These are phyloP conservation scores for Entomobrya proxima DNA, from an alignment of 2,888 invertebrate genomes.

Conservation along the genomic window DNA sequence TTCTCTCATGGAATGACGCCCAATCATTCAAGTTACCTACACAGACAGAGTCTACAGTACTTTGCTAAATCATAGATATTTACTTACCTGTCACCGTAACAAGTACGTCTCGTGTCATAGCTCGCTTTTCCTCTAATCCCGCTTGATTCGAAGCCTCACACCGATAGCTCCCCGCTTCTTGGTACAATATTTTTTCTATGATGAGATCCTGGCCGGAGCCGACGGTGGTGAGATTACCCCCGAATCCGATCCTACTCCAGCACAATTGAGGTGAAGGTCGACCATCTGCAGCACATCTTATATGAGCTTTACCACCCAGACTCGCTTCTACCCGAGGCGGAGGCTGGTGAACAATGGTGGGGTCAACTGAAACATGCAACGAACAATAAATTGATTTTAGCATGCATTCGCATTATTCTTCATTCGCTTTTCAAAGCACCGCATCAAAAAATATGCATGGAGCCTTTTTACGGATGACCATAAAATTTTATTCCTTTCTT, in stretches of 20 bases:
- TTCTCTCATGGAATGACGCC: background rate
- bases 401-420: background rate
- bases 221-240: constrained; percentile 79
- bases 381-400: too few relatives aligned
- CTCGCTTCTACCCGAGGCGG: constrained; percentile 83
- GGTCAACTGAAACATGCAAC: constrained; percentile 74
- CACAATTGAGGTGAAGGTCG: constrained; percentile 77
- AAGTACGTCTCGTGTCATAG: constrained; percentile 78
- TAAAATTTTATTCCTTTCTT: background rate
- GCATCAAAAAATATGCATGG: background rate
- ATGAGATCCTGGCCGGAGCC: constrained; percentile 82
- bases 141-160: constrained; percentile 82
- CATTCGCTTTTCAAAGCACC: background rate
- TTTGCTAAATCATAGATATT: too few relatives aligned
- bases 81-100: constrained; percentile 79
- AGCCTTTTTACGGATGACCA: background rate
- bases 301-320: constrained; percentile 89
- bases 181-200: constrained; percentile 85
- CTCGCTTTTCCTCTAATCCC: constrained; percentile 77
- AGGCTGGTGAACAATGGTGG: constrained; percentile 76
- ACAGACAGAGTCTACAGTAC: background rate
- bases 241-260: constrained; percentile 81
- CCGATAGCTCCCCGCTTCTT: constrained; percentile 86
- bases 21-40: too few relatives aligned
- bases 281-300: constrained; percentile 86